Percentiles rank a stretch among this genome's conserved stretches.
Evolutionary conservation across 2,888 invertebrate genomes (phyloP).

Genomic region (Epistrophella euchroma): DNA sequence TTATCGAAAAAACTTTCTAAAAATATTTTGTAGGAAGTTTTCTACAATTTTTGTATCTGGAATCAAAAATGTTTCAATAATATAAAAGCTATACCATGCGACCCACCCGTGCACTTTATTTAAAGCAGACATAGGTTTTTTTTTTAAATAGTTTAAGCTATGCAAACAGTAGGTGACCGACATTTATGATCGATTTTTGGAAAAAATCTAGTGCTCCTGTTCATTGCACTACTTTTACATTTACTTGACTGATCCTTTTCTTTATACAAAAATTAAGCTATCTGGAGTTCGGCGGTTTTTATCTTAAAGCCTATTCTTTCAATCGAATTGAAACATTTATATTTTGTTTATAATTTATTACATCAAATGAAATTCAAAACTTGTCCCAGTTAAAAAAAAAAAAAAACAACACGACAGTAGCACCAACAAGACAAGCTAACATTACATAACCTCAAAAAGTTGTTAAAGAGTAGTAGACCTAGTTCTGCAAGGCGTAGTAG

Average conservation of each 20-base stretch:
- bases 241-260: slow-evolving; percentile 54
- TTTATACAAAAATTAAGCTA: slow-evolving; percentile 1
- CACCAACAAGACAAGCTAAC: slow-evolving; percentile 36
- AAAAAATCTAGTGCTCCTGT: slow-evolving; percentile 6
- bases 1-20: too few relatives aligned
- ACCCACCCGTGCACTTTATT: background rate
- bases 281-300: slow-evolving; percentile 6
- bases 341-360: slow-evolving; percentile 52
- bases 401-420: slow-evolving; percentile 31
- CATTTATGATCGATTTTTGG: slow-evolving; percentile 56
- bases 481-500: slow-evolving; percentile 42
- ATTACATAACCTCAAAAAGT: slow-evolving; percentile 63
- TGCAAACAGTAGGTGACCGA: slow-evolving; percentile 66
- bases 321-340: slow-evolving; percentile 3
- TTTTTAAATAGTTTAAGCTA: slow-evolving; percentile 6
- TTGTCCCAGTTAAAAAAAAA: slow-evolving; percentile 20
- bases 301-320: slow-evolving; percentile 17
- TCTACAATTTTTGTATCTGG: too few relatives aligned
- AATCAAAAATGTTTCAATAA: too few relatives aligned
- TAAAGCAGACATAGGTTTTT: background rate
- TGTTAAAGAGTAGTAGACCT: slow-evolving; percentile 45
- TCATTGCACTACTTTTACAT: slow-evolving; percentile 57
- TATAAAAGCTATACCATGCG: background rate
- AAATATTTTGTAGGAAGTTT: too few relatives aligned
- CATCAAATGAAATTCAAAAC: slow-evolving; percentile 67